A percentile compares a stretch with the other conserved stretches of the same genome.
Evolutionary conservation across 2,113 vertebrate species (phyloP).

Genomic region (Haemorhous mexicanus): DNA sequence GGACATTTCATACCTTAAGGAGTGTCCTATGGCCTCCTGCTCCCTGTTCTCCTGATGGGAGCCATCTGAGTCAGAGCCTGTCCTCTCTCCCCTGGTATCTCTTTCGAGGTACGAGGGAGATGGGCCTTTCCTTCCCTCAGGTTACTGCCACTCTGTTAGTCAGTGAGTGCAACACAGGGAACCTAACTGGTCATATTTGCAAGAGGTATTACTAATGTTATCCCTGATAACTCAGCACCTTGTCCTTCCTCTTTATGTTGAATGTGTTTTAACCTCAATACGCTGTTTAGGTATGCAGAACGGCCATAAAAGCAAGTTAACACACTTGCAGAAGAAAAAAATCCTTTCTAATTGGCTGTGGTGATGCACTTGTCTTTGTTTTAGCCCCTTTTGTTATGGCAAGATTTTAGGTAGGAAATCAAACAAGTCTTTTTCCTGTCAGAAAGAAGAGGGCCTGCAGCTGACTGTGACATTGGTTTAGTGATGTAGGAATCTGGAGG

Average conservation of each 20-base stretch:
- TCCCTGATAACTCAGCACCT: neutral
- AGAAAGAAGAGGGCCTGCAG: neutral
- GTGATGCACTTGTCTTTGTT: neutral
- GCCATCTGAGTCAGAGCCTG: neutral
- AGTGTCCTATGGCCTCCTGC: fast-evolving
- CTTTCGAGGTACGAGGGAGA: neutral
- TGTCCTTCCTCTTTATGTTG: neutral
- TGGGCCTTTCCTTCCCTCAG: neutral
- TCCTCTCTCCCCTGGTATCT: neutral
- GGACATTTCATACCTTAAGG: neutral
- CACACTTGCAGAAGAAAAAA: neutral
- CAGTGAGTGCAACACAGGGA: neutral
- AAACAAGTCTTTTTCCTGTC: neutral
- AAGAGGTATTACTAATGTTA: neutral
- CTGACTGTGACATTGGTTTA: neutral
- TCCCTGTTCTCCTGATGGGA: neutral
- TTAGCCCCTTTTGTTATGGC: neutral
- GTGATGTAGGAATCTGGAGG: neutral
- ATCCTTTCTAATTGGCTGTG: neutral
- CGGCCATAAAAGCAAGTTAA: neutral
- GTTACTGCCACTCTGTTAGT: neutral
- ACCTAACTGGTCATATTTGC: neutral
- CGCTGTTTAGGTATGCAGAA: neutral
- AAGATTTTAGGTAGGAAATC: neutral
- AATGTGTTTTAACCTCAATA: neutral